Evolutionary conservation across 2,797 vertebrate genomes (phyloP).

Genomic region (Chaetophractus vellerosus): DNA sequence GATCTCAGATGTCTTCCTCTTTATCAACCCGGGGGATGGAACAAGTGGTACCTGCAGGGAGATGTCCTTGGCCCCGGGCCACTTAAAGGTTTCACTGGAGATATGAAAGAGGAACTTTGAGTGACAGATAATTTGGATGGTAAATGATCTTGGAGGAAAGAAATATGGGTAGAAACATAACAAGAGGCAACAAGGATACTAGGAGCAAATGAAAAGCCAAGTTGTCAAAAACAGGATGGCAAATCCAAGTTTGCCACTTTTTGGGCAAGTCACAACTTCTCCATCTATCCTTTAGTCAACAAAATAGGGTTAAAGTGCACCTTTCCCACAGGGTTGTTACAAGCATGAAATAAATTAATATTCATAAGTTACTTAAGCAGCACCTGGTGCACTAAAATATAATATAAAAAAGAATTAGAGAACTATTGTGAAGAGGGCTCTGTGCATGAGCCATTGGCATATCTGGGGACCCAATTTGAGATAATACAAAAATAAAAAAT

Average conservation of each 20-base stretch:
- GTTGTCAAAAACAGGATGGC: background rate
- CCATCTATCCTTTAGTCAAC: background rate
- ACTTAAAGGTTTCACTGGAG: background rate
- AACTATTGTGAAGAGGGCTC: background rate
- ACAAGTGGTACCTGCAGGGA: slow-evolving; percentile 38
- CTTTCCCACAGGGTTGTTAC: background rate
- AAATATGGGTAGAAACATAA: background rate
- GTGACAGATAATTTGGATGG: background rate
- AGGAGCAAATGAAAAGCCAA: slow-evolving; percentile 6
- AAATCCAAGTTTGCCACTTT: background rate
- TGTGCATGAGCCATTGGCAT: background rate
- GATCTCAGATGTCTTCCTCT: background rate
- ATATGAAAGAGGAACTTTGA: background rate
- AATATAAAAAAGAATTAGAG: background rate
- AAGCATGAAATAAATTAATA: slow-evolving; percentile 23
- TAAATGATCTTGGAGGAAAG: slow-evolving; percentile 5
- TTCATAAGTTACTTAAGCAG: background rate
- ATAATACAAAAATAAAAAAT: background rate
- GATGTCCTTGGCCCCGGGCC: background rate
- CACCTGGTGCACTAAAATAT: background rate
- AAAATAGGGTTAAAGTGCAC: background rate
- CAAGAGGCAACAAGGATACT: background rate
- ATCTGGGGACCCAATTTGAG: background rate
- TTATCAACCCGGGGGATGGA: slow-evolving; percentile 10
- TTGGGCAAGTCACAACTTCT: background rate